Evolutionary conservation across 2,888 invertebrate genomes (phyloP).

Genomic region (Tenthredo distinguenda): DNA sequence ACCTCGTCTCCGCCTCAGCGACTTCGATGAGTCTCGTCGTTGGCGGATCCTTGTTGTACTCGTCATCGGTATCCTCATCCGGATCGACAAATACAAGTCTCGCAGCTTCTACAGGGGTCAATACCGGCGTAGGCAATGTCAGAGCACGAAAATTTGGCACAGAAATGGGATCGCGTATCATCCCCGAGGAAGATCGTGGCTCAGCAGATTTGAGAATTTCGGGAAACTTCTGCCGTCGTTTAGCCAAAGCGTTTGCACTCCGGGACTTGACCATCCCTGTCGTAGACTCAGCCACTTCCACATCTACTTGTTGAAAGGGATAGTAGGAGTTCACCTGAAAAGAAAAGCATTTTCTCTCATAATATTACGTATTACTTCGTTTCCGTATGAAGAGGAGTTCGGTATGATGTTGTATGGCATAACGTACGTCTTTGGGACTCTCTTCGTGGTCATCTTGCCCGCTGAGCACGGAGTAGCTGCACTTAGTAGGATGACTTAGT

Average conservation of each 20-base stretch:
- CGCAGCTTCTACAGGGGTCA: constrained; percentile 85
- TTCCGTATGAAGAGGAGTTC: background rate
- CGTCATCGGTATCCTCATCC: constrained; percentile 82
- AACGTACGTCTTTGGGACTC: constrained; percentile 77
- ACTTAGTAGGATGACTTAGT: constrained; percentile 82
- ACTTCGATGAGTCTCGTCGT: constrained; percentile 74
- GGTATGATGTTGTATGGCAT: background rate
- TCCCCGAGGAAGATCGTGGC: constrained; percentile 65
- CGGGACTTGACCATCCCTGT: constrained; percentile 78
- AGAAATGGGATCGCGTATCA: constrained; percentile 86
- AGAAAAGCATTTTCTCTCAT: background rate
- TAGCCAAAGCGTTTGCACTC: constrained; percentile 77
- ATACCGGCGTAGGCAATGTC: constrained; percentile 83
- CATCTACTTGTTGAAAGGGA: constrained; percentile 77
- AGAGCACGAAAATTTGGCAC: constrained; percentile 87
- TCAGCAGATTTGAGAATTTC: constrained; percentile 61
- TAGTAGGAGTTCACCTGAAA: constrained; percentile 76
- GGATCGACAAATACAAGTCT: constrained; percentile 86
- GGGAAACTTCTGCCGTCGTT: constrained; percentile 71
- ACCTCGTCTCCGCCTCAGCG: constrained; percentile 66
- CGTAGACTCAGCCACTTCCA: constrained; percentile 74
- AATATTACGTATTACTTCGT: background rate
- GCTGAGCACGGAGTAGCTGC: constrained; percentile 86
- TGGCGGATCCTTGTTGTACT: constrained; percentile 74
- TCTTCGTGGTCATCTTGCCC: constrained; percentile 85